Percentiles rank a stretch among this genome's conserved stretches.
Evolutionary conservation across 2,113 vertebrate species (phyloP).

Genomic region (Coturnix japonica): DNA sequence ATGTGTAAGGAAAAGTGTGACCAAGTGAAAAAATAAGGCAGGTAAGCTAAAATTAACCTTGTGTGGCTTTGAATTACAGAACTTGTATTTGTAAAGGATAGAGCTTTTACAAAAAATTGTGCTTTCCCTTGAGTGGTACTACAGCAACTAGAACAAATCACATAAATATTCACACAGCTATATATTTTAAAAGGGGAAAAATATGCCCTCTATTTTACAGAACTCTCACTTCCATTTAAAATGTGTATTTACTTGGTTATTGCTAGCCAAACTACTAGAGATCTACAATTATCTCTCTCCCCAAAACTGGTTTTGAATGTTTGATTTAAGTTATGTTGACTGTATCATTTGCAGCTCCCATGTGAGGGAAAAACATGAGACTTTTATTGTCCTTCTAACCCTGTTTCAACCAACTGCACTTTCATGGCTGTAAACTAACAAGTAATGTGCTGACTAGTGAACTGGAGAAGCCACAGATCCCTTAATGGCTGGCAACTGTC

Average conservation of each 20-base stretch:
- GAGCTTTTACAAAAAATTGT: not conserved
- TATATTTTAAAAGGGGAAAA: not conserved
- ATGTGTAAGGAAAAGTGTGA: not conserved
- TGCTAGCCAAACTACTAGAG: not conserved
- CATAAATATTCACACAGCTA: not conserved
- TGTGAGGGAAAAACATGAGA: not conserved
- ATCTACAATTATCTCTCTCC: not conserved
- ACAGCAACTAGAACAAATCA: not conserved
- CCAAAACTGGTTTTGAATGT: not conserved
- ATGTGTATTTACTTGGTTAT: not conserved
- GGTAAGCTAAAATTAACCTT: not conserved
- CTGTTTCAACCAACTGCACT: not conserved
- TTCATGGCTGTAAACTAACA: not conserved
- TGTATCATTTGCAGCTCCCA: not conserved
- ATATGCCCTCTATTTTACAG: not conserved
- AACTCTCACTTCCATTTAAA: not conserved
- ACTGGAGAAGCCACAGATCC: not conserved
- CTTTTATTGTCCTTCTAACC: not conserved
- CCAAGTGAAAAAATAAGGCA: not conserved
- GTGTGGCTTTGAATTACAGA: not conserved
- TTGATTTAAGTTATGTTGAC: not conserved
- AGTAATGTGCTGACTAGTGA: not conserved
- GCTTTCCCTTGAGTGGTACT: not conserved
- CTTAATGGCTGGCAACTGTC: rapidly evolving
- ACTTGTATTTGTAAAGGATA: not conserved